These are phyloP conservation scores for Campopleginae sp. DNA, from an alignment of 2,888 invertebrate species.

Conservation along the genomic window DNA sequence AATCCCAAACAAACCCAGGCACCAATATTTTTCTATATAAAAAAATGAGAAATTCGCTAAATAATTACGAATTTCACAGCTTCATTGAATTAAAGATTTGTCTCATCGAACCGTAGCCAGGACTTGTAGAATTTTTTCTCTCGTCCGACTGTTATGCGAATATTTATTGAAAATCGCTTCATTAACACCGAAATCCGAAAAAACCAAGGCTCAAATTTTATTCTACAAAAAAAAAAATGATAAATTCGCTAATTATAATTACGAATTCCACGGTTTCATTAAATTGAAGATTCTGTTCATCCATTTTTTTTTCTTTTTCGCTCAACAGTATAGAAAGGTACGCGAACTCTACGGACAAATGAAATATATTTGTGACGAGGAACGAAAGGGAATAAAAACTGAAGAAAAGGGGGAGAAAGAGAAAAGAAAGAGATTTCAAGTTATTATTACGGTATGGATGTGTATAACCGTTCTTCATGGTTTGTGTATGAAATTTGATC, in stretches of 20 bases:
- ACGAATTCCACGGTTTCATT: too few relatives aligned
- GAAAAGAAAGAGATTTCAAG: constrained; percentile 24
- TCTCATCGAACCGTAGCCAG: not conserved
- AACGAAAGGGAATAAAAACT: not conserved
- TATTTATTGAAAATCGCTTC: too few relatives aligned
- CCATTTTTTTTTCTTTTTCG: too few relatives aligned
- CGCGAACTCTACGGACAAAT: constrained; percentile 21
- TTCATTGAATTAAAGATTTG: not conserved
- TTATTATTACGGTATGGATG: constrained; percentile 46
- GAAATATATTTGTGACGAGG: constrained; percentile 21
- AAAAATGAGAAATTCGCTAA: not conserved
- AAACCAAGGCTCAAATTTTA: too few relatives aligned
- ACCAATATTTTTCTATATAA: not conserved
- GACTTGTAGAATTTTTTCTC: too few relatives aligned
- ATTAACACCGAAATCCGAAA: too few relatives aligned
- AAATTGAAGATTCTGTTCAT: too few relatives aligned
- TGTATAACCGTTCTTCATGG: constrained; percentile 52
- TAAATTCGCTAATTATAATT: too few relatives aligned
- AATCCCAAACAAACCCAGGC: not conserved
- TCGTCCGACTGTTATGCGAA: too few relatives aligned
- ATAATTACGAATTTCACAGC: not conserved
- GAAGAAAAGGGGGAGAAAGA: not conserved
- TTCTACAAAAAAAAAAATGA: too few relatives aligned
- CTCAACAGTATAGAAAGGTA: not conserved
- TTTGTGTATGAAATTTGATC: constrained; percentile 45